Percentiles rank a stretch among this genome's conserved stretches.
These are phyloP conservation scores for Leucophora obtusa DNA, from an alignment of 2,888 invertebrate genomes.

Conservation along the genomic window DNA sequence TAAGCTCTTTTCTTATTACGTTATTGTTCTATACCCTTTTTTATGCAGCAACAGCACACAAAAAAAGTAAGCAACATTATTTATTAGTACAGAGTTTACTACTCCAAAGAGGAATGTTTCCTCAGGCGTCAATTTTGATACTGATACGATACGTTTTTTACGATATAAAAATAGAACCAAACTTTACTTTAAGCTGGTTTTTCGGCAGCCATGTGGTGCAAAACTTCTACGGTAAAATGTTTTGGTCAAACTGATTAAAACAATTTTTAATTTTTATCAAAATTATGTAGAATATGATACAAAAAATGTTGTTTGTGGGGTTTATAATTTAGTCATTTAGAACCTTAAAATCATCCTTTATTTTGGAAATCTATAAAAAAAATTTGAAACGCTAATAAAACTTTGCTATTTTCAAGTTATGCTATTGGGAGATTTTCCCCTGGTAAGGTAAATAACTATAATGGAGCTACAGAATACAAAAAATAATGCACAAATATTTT, in stretches of 20 bases:
- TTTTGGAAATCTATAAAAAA: neutral
- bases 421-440: neutral
- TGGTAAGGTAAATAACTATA: neutral
- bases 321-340: too few relatives aligned
- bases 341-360: too few relatives aligned
- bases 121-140: neutral
- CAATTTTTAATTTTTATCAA: too few relatives aligned
- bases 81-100: slow-evolving; percentile 28
- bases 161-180: too few relatives aligned
- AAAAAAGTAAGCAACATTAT: slow-evolving; percentile 26
- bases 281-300: too few relatives aligned
- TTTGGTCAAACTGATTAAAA: too few relatives aligned
- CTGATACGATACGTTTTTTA: too few relatives aligned
- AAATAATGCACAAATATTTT: neutral
- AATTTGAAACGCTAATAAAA: neutral
- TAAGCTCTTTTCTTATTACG: slow-evolving; percentile 37
- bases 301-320: too few relatives aligned
- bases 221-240: too few relatives aligned
- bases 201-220: too few relatives aligned
- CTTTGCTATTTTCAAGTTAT: neutral
- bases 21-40: slow-evolving; percentile 36
- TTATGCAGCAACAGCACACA: neutral
- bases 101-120: neutral
- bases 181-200: too few relatives aligned
- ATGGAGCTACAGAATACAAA: neutral